Base-by-base conservation (phyloP, 2,888 invertebrate genomes). In the Trichopoda pennipes region DNA sequence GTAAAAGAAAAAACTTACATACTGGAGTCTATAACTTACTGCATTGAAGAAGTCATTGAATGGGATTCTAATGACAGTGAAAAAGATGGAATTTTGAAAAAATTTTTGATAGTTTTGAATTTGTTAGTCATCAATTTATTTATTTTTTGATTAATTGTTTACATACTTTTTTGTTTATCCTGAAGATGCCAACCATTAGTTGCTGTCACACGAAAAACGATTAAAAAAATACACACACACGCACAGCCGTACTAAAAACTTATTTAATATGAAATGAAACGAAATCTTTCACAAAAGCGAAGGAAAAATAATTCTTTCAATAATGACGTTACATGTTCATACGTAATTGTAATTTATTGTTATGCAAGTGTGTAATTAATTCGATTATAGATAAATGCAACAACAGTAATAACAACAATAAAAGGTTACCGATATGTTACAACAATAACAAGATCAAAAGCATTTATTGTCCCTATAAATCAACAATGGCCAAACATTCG, bases 301-400 rank as follows among this genome's bases (percentile, higher is more conserved):
- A 56, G 53, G 61, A 79, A 28, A 82, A 79, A 79, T 82, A 82
- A 82, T 82, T 82, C 82, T 82, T 79, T 66, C 75, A 75, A 75
- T 82, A 82, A 76, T 79, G 82, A 79, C 75, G 75, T 72, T 79
- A 79, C 79, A 82, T 82, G 82, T 68, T 82, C 75, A 79, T 75
- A 76, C 79, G 75, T 82, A 82, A 79, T 82, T 82, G 83, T 83
- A 77, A 83, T 83, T 83, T 83, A 77, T 83, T 83, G 80, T 83
- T 80, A 83, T 83, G 83, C 83, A 83, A 83, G 83, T 80, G 80
- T 83, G 83, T 83, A 80, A 83, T 83, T 83, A 80, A 83, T 83
- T 83, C 83, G 80, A 73, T 80, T 83, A 83, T 80, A 79, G 76
- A n/a, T n/a, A 79, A 60, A 53, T 63, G 44, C 63, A 44, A 53